Base-by-base conservation (phyloP, 1,140 invertebrate species). In the Eurytemora carolleeae region DNA sequence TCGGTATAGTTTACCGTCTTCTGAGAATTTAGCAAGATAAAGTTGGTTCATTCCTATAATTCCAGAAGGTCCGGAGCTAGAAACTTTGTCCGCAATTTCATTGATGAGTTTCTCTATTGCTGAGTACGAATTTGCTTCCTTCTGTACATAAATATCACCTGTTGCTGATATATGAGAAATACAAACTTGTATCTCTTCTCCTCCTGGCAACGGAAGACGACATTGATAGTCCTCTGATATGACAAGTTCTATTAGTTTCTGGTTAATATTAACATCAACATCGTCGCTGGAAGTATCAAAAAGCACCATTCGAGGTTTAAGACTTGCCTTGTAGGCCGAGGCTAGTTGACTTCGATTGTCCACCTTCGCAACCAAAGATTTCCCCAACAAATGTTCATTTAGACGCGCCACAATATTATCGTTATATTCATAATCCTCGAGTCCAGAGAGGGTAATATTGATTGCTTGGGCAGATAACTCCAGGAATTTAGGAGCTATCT, bases 381-480 rank as follows among this genome's bases (percentile, higher is more conserved):
- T 64, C 21, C 63, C 63, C 16, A 64, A 18, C 15, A 64, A 19
- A 61, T 76, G 73, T 54, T 78, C 77, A 69, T 81, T 80, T 1
- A 81, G 70, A 53, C 77, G 78, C 44, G 72, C 72, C 58, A 83
- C 66, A 21, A 75, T 73, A 64, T 80, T 74, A 60, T 77, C 71
- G 53, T 81, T 73, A 52, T 79, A 80, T 78, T 81, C 60, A 52
- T 67, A 64, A 64, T 56, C 56, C 18, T 59, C 17, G 58, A 66
- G 58, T 59, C 58, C 58, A 26, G 54, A 22, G 57, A 53, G 24
- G 57, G 63, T 26, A 56, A 59, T 44, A 44, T 63, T 59, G 55
- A 23, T 66, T 66, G 80, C 79, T 72, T 83, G 81, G 1, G 76
- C 75, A 23, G 80, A 74, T 7, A 80, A 66, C 24, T 65, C 69